Base-by-base conservation (phyloP, 2,113 vertebrate species). In the Carollia perspicillata region DNA sequence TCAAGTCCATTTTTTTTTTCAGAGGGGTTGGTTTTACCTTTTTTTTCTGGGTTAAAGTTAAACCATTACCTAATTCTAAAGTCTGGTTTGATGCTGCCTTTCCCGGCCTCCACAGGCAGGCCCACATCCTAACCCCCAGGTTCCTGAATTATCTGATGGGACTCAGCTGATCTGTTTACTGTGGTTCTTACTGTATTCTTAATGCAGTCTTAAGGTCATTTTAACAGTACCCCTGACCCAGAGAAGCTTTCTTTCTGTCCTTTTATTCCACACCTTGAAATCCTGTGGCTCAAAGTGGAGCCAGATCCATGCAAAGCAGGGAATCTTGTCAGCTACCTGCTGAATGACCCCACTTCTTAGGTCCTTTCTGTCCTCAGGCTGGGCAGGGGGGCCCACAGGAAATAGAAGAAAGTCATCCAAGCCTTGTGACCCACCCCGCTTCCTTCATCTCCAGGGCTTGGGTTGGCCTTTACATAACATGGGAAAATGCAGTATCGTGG, bases 21-120 rank as follows among this genome's bases (percentile, higher is more conserved):
- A 33, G 16, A 80, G 22, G 16, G 18, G 3, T 80, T 92, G 35
- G 37, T 81, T 97, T 89, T 87, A 51, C 33, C 9, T 8, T 58
- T 95, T 91, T 58, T 89, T 40, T 40, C 87, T 77, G 74, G 20
- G 74, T 30, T 83, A 83, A 91, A 89, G 53, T 95, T 81, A 47
- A 10, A 72, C 33, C 47, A 60, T 69, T 42, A 65, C 80, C 86
- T 84, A n/a, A 84, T 88, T 84, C 40, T 87, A 89, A 93, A 88
- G 42, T 93, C 60, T 86, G 18, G 40, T 85, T 75, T 80, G 42
- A 66, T 84, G 74, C 58, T 90, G 12, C 55, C 65, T 79, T 13
- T 12, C 58, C 30, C 11, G 20, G 55, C 5, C 42, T 18, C 37
- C 18, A 51, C 8, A 87, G 23, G 2, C 51, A 66, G 0, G 2